Base-by-base conservation (phyloP, 2,797 vertebrate genomes). In the Ammospiza maritima region DNA sequence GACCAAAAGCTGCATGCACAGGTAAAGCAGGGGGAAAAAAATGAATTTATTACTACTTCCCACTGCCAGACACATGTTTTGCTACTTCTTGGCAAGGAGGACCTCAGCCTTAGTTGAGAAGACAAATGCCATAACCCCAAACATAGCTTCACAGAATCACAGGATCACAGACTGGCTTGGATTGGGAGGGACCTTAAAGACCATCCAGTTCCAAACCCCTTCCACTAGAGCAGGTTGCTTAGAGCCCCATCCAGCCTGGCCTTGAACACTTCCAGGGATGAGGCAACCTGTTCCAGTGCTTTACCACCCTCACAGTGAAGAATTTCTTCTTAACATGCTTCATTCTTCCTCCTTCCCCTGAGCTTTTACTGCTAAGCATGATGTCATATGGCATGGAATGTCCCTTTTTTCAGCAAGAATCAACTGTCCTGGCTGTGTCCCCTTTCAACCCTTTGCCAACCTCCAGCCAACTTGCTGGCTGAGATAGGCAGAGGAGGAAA, bases 1-100 rank as follows among this genome's bases (percentile, higher is more conserved):
- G 10, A 90, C 15, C 4, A 86, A 81, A 81, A 71, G 18, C 30
- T 66, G n/a, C 10, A 3, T 65, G 23, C 8, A 30, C 13, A 74
- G 36, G 30, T 23, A 89, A 86, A 80, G 26, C 0, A 3, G 17
- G 11, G 14, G 1, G 1, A 27, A 53, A 62, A 22, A 47, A n/a
- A 2, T 2, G 13, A 36, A 32, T 62, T 73, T 66, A 32, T 54
- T 21, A 50, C 17, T 77, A 2, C 27, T 84, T 87, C 36, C 17
- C 10, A 3, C 5, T 48, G 27, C 3, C 0, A 0, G 53, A 29
- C 15, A 60, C 42, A 60, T 48, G 22, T 85, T 88, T 44, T 76
- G 36, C 25, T 15, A 15, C 79, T 85, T 57, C 19, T 58, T 67
- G 36, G 11, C 50, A 79, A 64, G 45, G 22, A 72, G 5, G 16